These are phyloP conservation scores for Tor tambroides DNA, from an alignment of 2,113 vertebrate species.

Conservation along the genomic window DNA sequence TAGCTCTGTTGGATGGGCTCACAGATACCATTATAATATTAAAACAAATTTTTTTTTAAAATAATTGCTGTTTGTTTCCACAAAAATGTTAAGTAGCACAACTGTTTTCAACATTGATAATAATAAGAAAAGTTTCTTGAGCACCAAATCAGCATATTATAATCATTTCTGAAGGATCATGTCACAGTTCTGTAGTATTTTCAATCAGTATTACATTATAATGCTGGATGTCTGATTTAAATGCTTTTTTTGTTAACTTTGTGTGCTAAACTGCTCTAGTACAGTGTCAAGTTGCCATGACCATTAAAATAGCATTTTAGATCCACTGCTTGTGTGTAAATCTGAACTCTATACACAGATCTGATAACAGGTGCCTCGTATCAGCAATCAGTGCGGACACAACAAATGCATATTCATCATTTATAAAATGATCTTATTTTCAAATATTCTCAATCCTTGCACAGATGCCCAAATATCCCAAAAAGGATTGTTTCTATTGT, in stretches of 20 bases:
- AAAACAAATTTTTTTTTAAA: no score
- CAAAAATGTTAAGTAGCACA: no score
- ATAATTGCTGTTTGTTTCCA: no score
- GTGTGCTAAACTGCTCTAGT: background rate
- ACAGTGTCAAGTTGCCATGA: background rate
- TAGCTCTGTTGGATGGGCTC: background rate
- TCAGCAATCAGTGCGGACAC: background rate
- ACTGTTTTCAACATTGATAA: background rate
- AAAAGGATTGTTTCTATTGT: background rate
- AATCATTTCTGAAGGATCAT: background rate
- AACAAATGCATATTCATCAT: background rate
- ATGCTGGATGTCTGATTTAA: background rate
- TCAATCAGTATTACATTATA: background rate
- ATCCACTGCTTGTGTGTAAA: slow-evolving; percentile 1
- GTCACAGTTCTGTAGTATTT: background rate
- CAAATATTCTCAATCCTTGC: background rate
- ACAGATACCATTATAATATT: no score
- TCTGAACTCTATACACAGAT: background rate
- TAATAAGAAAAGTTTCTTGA: background rate
- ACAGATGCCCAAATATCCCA: background rate
- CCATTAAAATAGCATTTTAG: background rate
- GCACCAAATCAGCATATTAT: background rate
- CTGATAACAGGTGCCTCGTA: background rate
- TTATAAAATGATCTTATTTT: background rate
- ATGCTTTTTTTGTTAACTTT: background rate